Percentiles rank a stretch among this genome's conserved stretches.
phyloP scores from a whole-genome alignment of 2,113 vertebrate species.

The Entosphenus tridentatus region DNA sequence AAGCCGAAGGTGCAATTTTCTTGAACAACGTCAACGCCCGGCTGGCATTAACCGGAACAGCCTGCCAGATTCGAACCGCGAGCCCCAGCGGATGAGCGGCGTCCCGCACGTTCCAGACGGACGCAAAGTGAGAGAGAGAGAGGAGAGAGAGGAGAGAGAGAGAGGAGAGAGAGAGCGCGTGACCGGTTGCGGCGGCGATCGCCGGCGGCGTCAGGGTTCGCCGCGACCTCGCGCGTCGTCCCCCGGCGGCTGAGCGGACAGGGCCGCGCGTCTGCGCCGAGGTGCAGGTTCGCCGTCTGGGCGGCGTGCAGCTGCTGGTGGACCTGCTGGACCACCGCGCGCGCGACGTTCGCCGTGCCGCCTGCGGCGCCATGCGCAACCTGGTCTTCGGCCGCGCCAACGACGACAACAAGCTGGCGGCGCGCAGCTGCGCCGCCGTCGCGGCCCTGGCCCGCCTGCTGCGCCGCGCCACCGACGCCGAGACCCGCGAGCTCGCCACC shows the following conservation, averaged over 20 bases:
- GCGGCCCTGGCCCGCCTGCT: constrained; percentile 1
- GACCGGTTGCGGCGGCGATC: too few species aligned
- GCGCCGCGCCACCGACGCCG: constrained; percentile 1
- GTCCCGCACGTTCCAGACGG: not conserved
- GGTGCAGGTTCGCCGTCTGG: not conserved
- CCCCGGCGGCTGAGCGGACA: too few species aligned
- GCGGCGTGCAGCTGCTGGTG: constrained; percentile 1
- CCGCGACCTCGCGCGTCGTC: too few species aligned
- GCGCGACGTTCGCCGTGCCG: not conserved
- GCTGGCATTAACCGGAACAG: too few species aligned
- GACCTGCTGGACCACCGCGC: constrained; percentile 2
- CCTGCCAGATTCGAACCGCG: too few species aligned
- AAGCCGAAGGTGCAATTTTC: too few species aligned
- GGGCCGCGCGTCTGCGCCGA: too few species aligned
- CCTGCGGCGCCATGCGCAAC: constrained; percentile 3
- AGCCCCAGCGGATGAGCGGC: too few species aligned
- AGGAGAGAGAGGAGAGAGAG: not conserved
- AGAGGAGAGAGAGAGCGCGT: not conserved
- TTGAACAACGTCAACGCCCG: too few species aligned
- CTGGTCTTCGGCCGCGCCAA: constrained; percentile 2
- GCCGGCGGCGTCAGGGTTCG: too few species aligned
- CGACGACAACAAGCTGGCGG: constrained; percentile 4
- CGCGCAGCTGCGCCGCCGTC: not conserved
- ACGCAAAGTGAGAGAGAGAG: not conserved
- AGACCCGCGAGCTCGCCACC: constrained; percentile 5